Conservation (phyloP, 2,888 invertebrate genomes). For the Apocheima hispidaria region DNA sequence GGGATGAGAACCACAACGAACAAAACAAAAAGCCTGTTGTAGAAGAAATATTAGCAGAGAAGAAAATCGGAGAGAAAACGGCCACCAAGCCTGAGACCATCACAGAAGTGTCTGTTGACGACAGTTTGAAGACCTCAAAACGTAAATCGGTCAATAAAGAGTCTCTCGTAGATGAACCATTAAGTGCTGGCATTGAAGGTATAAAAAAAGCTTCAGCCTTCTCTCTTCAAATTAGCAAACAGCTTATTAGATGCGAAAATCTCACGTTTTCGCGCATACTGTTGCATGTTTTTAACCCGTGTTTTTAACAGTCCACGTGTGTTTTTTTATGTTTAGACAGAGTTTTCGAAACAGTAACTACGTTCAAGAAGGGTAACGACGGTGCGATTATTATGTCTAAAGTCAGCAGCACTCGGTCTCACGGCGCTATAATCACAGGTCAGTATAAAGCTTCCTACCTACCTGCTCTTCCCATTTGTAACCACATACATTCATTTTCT, state of each 20-base stretch:
- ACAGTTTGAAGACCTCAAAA: constrained; percentile 70
- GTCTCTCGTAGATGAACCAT: constrained; percentile 71
- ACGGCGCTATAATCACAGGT: constrained; percentile 88
- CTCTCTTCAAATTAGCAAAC: constrained; percentile 66
- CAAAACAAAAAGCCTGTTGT: constrained; percentile 60
- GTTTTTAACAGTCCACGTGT: constrained; percentile 81
- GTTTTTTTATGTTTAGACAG: constrained; percentile 85
- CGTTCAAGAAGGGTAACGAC: constrained; percentile 81
- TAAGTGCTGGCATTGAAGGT: constrained; percentile 84
- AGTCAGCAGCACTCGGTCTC: constrained; percentile 87
- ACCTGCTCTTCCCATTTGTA: constrained; percentile 59
- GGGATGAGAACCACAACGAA: constrained; percentile 77
- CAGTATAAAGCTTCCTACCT: constrained; percentile 79
- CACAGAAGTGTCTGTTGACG: constrained; percentile 70
- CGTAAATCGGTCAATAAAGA: constrained; percentile 79
- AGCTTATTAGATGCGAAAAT: constrained; percentile 73
- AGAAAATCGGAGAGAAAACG: constrained; percentile 64
- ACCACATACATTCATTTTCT: constrained; percentile 49
- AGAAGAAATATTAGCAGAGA: constrained; percentile 64
- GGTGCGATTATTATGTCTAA: constrained; percentile 83
- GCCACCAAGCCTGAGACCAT: constrained; percentile 70
- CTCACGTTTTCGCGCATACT: constrained; percentile 66
- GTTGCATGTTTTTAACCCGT: constrained; percentile 80
- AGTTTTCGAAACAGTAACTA: constrained; percentile 84
- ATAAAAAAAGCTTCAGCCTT: constrained; percentile 76